Conservation (phyloP, 53 echinoderm and acorn worm species). For the Actinopyga echinites region DNA sequence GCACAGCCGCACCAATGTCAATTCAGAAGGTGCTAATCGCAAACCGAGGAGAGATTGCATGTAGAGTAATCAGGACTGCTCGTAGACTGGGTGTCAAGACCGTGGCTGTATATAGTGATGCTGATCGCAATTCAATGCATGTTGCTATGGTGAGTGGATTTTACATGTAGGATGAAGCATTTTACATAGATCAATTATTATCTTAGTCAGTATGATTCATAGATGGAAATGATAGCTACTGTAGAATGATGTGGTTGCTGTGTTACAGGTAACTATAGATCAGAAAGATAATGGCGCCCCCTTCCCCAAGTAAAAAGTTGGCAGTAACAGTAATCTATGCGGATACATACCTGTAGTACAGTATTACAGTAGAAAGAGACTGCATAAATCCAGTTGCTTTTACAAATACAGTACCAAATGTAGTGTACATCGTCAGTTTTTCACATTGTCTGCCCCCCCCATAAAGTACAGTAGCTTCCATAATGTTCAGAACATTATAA, state of each 20-base stretch:
- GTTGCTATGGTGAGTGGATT: slow-evolving; percentile 70
- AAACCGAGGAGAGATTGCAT: slow-evolving; percentile 96
- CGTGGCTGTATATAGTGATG: slow-evolving; percentile 98
- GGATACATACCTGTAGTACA: too few relatives aligned
- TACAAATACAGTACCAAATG: too few relatives aligned
- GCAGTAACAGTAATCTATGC: too few relatives aligned
- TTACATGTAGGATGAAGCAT: neutral
- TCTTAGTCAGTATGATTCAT: neutral
- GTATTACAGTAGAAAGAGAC: too few relatives aligned
- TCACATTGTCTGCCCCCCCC: too few relatives aligned
- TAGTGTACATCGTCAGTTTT: too few relatives aligned
- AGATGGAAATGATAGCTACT: neutral
- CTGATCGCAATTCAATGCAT: slow-evolving; percentile 89
- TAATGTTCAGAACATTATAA: too few relatives aligned
- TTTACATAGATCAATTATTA: neutral
- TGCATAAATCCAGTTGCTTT: too few relatives aligned
- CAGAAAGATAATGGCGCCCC: too few relatives aligned
- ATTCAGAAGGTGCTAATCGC: slow-evolving; percentile 94
- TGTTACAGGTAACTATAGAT: too few relatives aligned
- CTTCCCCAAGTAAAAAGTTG: too few relatives aligned
- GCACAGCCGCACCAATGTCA: slow-evolving; percentile 47
- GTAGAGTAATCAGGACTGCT: slow-evolving; percentile 89
- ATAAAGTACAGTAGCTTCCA: too few relatives aligned
- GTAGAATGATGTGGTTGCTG: neutral
- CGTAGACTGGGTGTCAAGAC: slow-evolving; percentile 88